Conservation (phyloP, 2,113 vertebrate genomes). For the Struthidea cinerea region DNA sequence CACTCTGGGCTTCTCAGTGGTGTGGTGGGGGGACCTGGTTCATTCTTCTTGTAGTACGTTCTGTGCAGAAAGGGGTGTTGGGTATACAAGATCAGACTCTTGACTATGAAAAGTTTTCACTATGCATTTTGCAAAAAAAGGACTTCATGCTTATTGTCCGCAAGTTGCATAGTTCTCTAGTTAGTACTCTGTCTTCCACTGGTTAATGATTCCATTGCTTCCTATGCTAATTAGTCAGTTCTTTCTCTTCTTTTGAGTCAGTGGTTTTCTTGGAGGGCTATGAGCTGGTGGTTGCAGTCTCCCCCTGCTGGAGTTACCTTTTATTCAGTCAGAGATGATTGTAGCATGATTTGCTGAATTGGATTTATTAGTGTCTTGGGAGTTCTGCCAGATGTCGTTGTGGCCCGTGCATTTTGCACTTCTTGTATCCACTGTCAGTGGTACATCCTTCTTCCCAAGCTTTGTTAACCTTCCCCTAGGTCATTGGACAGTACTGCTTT, state of each 20-base stretch:
- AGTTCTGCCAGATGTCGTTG: neutral
- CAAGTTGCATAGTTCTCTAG: neutral
- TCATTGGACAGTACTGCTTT: neutral
- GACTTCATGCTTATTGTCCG: neutral
- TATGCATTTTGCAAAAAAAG: neutral
- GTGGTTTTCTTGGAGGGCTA: neutral
- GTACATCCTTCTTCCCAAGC: neutral
- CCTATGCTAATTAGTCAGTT: neutral
- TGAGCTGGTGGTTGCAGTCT: neutral
- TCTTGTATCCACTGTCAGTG: neutral
- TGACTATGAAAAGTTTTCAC: neutral
- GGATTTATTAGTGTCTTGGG: neutral
- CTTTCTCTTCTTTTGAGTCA: neutral
- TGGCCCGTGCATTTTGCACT: neutral
- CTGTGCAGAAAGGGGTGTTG: neutral
- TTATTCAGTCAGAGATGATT: neutral
- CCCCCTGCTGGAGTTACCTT: fast-evolving
- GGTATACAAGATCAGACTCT: neutral
- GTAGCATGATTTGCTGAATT: too few species aligned
- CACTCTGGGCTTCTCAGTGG: neutral
- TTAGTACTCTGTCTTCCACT: neutral
- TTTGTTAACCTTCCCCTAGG: neutral
- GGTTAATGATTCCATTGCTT: neutral
- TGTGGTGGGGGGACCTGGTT: neutral
- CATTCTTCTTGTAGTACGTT: neutral